Conservation (phyloP, 2,797 vertebrate genomes). For the Orestias chungarensis region DNA sequence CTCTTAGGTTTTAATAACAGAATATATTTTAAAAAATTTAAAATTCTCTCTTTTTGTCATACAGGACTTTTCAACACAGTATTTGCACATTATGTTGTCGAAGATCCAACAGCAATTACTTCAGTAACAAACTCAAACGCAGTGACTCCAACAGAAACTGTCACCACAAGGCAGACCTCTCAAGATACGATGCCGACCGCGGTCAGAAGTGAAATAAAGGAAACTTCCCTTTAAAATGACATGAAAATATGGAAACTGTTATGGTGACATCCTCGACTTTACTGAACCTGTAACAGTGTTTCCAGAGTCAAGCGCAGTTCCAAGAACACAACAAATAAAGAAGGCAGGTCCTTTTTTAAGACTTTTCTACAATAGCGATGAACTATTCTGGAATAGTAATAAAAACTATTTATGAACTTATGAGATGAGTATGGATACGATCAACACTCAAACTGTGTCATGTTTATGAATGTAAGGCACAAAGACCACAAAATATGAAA, state of each 20-base stretch:
- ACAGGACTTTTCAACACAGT: conserved; percentile 70
- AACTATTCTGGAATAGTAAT: not conserved
- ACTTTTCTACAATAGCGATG: not conserved
- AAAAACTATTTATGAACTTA: not conserved
- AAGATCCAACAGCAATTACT: conserved; percentile 46
- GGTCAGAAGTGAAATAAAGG: conserved; percentile 58
- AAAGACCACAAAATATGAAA: not conserved
- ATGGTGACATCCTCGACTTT: not conserved
- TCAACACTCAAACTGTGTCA: not conserved
- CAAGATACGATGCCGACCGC: conserved; percentile 13
- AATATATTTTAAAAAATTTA: not conserved
- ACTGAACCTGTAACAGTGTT: not conserved
- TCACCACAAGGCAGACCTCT: not conserved
- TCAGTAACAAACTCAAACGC: conserved; percentile 55
- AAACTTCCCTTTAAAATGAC: conserved; percentile 73
- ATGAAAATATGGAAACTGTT: not conserved
- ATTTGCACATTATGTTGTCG: conserved; percentile 71
- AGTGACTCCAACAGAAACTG: not conserved
- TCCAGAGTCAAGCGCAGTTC: not conserved
- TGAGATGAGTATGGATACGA: not conserved
- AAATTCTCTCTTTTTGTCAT: conserved; percentile 13
- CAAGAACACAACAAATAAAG: not conserved
- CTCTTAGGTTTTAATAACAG: not conserved
- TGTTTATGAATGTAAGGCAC: not conserved
- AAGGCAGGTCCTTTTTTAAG: not conserved